Base-by-base conservation (phyloP, 2,797 vertebrate genomes). In the Dendrocincla fuliginosa region DNA sequence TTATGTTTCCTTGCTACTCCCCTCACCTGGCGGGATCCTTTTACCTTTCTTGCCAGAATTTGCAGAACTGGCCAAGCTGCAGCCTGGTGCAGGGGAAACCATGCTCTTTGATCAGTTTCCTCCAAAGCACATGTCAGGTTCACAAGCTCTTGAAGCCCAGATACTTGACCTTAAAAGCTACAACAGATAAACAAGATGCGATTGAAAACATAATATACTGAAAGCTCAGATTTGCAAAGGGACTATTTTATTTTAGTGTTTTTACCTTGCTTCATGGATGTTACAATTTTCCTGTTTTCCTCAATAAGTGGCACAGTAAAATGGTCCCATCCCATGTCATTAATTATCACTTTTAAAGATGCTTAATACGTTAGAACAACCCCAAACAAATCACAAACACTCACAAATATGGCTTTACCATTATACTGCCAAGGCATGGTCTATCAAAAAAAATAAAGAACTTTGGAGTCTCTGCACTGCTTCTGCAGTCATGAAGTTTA, bases 21-120 rank as follows among this genome's bases (percentile, higher is more conserved):
- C 39, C 33, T 35, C 81, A 57, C 27, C 68, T 69, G 67, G 18
- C 14, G 39, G 49, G 41, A 35, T 67, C 19, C 79, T 61, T 90
- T 75, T 35, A 42, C 23, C 25, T 95, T 74, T 93, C 96, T 97
- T 91, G 99, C 98, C 97, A 92, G 97, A 71, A 99, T 98, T 96
- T 98, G 98, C 41, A 92, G 97, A 91, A 98, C 74, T 30, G 98
- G 98, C 84, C 98, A 97, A 63, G 98, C 93, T 19, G 98, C 98
- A 64, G 98, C 98, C 67, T 98, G 94, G 27, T 99, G 99, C 63
- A 99, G 81, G 15, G 98, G 98, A 89, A 99, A 98, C 98, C 98
- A 99, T 4, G 98, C 98, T 55, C 89, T 98, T 47, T 98, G 97
- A 97, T 99, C 98, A 75, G 96, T 94, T 97, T 99, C 98, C 84